phyloP scores from a whole-genome alignment of 92 coral and sea anemone species.

The Porites cylindrica region DNA sequence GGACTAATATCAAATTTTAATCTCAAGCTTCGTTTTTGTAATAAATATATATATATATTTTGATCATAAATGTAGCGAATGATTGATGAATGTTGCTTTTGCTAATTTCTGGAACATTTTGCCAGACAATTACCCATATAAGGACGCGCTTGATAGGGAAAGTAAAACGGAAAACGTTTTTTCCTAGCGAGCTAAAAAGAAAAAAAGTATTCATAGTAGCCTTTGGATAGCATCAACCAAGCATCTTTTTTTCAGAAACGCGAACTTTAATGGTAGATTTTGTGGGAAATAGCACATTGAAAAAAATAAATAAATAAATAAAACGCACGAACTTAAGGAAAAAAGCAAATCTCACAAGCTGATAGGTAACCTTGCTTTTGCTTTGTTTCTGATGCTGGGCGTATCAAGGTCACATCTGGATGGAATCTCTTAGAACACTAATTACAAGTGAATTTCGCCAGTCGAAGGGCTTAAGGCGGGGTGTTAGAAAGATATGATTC shows the following conservation, averaged over 20 bases:
- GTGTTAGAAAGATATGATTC: constrained; percentile 38
- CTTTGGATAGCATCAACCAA: background rate
- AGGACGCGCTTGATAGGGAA: background rate
- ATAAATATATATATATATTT: constrained; percentile 11
- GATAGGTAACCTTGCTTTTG: background rate
- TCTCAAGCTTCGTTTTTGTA: constrained; percentile 30
- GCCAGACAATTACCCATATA: background rate
- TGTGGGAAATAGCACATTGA: too few species aligned
- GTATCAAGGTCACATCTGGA: constrained; percentile 8
- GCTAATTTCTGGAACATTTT: background rate
- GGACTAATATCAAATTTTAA: constrained; percentile 45
- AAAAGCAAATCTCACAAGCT: too few species aligned
- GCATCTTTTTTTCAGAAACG: background rate
- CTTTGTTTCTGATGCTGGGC: background rate
- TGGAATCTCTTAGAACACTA: constrained; percentile 18
- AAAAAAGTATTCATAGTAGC: background rate
- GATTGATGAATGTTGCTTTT: background rate
- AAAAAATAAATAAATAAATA: background rate
- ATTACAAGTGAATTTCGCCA: constrained; percentile 31
- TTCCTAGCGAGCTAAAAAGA: background rate
- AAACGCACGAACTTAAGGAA: background rate
- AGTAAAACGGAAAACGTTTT: background rate
- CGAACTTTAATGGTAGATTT: too few species aligned
- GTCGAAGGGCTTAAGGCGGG: constrained; percentile 20
- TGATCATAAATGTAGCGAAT: constrained; percentile 19